Percentiles rank a stretch among this genome's conserved stretches.
phyloP scores from a whole-genome alignment of 2,888 invertebrate species.

The Trissolcus japonicus region DNA sequence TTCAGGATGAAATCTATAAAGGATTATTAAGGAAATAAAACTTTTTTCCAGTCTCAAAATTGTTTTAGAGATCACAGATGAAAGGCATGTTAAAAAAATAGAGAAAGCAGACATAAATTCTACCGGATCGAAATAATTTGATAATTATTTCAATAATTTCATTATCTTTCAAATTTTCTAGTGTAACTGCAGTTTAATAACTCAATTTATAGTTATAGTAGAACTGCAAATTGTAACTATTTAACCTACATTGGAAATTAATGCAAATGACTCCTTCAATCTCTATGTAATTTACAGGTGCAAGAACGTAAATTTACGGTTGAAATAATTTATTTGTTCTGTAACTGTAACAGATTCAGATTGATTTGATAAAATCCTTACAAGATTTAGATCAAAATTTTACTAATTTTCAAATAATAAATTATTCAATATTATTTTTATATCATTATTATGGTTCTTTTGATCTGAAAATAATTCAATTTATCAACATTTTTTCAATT shows the following conservation, averaged over 20 bases:
- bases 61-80: too few species aligned
- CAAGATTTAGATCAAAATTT: background rate
- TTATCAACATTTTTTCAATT: background rate
- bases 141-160: background rate
- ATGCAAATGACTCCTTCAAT: conserved; percentile 1
- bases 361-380: background rate
- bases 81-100: too few species aligned
- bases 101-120: too few species aligned
- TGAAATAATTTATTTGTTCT: conserved; percentile 4
- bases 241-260: conserved; percentile 1
- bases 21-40: too few species aligned
- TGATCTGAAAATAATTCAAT: background rate
- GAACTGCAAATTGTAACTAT: conserved; percentile 1
- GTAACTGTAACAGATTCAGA: background rate
- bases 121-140: too few species aligned
- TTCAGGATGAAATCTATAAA: too few species aligned
- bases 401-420: too few species aligned
- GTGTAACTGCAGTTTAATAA: background rate
- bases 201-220: background rate
- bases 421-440: background rate
- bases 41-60: too few species aligned
- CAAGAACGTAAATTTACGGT: background rate
- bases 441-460: too few species aligned
- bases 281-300: conserved; percentile 8
- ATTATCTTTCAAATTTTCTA: conserved; percentile 6